phyloP scores from a whole-genome alignment of 2,113 vertebrate species.

The Motacilla tschutschensis region DNA sequence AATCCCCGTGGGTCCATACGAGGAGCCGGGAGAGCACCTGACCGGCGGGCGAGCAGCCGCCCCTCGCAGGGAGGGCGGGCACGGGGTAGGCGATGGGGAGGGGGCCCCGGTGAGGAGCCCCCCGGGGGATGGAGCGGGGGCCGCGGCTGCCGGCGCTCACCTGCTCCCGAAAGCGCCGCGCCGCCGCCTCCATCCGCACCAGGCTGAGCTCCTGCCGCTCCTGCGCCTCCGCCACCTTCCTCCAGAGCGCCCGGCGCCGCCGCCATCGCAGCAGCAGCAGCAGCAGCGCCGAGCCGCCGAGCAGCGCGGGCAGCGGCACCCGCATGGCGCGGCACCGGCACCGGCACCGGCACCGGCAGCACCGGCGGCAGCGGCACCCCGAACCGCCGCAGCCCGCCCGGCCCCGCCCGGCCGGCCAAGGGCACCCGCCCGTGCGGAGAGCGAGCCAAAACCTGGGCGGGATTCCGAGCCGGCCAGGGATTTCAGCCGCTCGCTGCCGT shows the following conservation, averaged over 20 bases:
- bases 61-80: neutral
- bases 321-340: neutral
- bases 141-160: neutral
- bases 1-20: accelerated
- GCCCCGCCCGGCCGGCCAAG: neutral
- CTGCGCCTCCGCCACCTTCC: slow-evolving; percentile 15
- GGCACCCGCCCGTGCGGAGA: neutral
- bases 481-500: neutral
- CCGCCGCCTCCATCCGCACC: slow-evolving; percentile 13
- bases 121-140: neutral
- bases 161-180: slow-evolving; percentile 24
- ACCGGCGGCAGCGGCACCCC: neutral
- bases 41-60: neutral
- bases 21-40: neutral
- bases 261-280: slow-evolving; percentile 46
- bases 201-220: slow-evolving; percentile 34
- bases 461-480: neutral
- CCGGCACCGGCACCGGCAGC: neutral
- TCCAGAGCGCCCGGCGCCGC: neutral
- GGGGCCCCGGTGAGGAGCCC: neutral
- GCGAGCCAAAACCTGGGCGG: slow-evolving; percentile 34
- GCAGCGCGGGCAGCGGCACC: neutral
- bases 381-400: neutral
- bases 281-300: neutral
- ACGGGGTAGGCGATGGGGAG: accelerated